Evolutionary conservation across 2,888 invertebrate species (phyloP).

Genomic region (Arctia plantaginis): DNA sequence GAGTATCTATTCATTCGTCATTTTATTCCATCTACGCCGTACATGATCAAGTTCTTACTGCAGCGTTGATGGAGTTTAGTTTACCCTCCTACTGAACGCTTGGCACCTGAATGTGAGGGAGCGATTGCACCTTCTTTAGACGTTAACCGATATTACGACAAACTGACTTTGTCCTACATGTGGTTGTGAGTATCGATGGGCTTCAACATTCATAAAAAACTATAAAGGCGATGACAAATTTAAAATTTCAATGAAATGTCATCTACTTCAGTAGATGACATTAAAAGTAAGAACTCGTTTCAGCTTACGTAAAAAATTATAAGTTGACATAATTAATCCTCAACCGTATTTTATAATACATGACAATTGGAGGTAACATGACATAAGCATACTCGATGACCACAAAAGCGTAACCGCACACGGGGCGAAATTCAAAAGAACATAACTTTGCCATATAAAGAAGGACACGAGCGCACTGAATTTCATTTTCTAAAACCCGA

Average conservation of each 20-base stretch:
- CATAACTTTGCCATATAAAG: conserved; percentile 78
- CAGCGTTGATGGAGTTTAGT: background rate
- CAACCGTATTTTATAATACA: conserved; percentile 8
- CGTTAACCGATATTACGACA: background rate
- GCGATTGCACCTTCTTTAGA: background rate
- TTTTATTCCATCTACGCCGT: background rate
- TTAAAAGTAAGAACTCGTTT: background rate
- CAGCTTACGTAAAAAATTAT: background rate
- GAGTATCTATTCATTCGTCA: no score
- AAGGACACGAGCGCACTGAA: conserved; percentile 77
- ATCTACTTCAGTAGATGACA: background rate
- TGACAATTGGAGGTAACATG: conserved; percentile 19
- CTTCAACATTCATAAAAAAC: background rate
- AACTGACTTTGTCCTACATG: background rate
- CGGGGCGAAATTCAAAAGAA: conserved; percentile 65
- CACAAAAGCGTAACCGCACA: conserved; percentile 51
- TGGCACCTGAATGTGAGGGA: background rate
- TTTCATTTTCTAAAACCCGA: conserved; percentile 86
- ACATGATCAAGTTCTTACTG: background rate
- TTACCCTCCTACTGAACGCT: no score
- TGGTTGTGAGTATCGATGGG: background rate
- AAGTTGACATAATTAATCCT: background rate
- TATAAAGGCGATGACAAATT: background rate
- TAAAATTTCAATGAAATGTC: background rate
- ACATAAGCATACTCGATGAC: conserved; percentile 25